Conservation (phyloP, 1,140 invertebrate species). For the Dinothrombium tinctorium region DNA sequence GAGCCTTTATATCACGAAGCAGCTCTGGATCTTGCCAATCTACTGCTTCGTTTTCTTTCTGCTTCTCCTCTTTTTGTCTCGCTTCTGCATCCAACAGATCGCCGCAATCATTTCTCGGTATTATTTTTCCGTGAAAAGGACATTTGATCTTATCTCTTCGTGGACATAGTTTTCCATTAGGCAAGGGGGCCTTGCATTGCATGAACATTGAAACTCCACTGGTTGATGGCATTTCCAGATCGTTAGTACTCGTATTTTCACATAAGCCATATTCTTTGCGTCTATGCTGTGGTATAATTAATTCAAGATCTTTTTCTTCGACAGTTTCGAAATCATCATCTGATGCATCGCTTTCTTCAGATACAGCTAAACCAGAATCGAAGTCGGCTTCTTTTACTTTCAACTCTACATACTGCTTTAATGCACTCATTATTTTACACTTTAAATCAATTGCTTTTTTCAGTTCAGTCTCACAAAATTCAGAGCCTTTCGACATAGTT, state of each 20-base stretch:
- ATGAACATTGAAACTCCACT: neutral
- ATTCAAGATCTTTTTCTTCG: slow-evolving; percentile 23
- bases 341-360: neutral
- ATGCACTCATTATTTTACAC: slow-evolving; percentile 3
- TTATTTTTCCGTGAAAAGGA: slow-evolving; percentile 37
- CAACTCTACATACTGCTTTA: slow-evolving; percentile 9
- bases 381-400: slow-evolving; percentile 9
- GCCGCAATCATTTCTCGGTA: slow-evolving; percentile 29
- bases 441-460: slow-evolving; percentile 16
- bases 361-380: neutral
- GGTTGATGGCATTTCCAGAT: neutral
- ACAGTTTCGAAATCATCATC: slow-evolving; percentile 23
- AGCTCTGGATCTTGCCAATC: slow-evolving; percentile 35
- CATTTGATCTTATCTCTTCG: slow-evolving; percentile 34
- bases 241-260: neutral
- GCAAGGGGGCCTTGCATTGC: slow-evolving; percentile 23
- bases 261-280: slow-evolving; percentile 14
- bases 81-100: slow-evolving; percentile 16
- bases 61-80: slow-evolving; percentile 14
- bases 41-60: slow-evolving; percentile 18
- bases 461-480: slow-evolving; percentile 4
- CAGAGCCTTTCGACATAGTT: slow-evolving; percentile 2
- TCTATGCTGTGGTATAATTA: slow-evolving; percentile 16
- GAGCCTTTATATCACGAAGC: slow-evolving; percentile 26
- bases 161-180: slow-evolving; percentile 34